Evolutionary conservation across 2,888 invertebrate species (phyloP), one percentile per base, ranked within the genome.

Genomic region (Pogonocherus hispidulus): DNA sequence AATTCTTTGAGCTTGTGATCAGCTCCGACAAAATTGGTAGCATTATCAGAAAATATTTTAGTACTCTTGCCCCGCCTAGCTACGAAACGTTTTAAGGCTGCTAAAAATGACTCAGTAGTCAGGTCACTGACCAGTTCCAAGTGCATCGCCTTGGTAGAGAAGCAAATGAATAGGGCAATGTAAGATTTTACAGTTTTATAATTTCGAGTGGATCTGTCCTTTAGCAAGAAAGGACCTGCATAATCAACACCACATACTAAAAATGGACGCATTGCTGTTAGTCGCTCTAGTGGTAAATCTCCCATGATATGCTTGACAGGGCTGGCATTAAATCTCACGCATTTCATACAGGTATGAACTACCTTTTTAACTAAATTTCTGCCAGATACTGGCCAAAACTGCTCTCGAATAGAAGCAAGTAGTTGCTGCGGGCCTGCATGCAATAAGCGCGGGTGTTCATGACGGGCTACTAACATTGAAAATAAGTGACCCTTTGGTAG

Each of bases 21-120:
- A n/a, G 62, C 62, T 20, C 66, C 66, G 4, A 66, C 20, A 41
- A 66, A 66, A 19, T 72, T 71, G 27, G 47, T 62, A 19, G 49
- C 60, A n/a, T 62, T 62, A 1, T 77, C 77, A 1, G 68, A 73
- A 54, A 63, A 70, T 4, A 78, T 68, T 14, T 67, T 51, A 5
- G 14, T 35, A 5, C 69, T 63, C 16, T 63, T 44, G 6, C 78
- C 76, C 5, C 74, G 56, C 6, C 72, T 54, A 2, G 73, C 59
- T 0, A 69, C 60, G 35, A 78, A 78, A 1, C 77, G 68, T 23
- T 64, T 62, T 4, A 75, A 63, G 3, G 74, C 67, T n/a, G 67
- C 70, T 2, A 76, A 14, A 46, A 76, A 76, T 2, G 72, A 49
- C 1, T 72, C 67, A 1, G 75, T 68, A n/a, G 68, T 60, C 2